Base-by-base conservation (phyloP, 2,888 invertebrate genomes). In the Cremastobaeus sp. region DNA sequence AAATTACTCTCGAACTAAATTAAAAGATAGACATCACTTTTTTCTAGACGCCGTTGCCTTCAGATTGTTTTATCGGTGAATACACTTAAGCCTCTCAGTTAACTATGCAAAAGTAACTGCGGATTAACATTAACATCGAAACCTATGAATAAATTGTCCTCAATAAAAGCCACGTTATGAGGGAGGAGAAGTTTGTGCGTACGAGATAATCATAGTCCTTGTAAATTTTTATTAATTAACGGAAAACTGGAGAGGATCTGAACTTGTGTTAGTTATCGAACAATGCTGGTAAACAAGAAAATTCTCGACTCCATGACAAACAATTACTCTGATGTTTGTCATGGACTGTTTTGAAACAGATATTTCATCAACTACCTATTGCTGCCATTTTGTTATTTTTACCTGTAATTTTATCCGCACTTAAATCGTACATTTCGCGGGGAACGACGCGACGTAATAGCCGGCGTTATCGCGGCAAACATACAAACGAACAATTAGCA, bases 11-110 rank as follows among this genome's bases (percentile, higher is more conserved):
- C 28, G 18, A 52, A 54, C 59, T 47, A 52, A 72, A 72, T 72
- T 72, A 72, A 72, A 72, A 65, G 71, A 72, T 72, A 72, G 47
- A 47, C 52, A 72, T 72, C 71, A 47, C 39, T 45, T 45, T 45
- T 55, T 55, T 32, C 57, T 14, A 37, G 32, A 32, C 43, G 39
- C 28, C 25, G 43, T 65, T 65, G 43, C 45, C 65, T 72, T 37
- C 34, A 57, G 30, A 71, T 65, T 65, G 52, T 72, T 65, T 72
- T 57, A 71, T 71, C 64, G 57, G 45, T 64, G 64, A 64, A 64
- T 57, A 50, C n/a, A n/a, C 35, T 37, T 39, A 59, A 39, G 50
- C 0, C 30, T 28, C 8, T 35, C 48, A 35, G 35, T 55, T 64
- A 52, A 52, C 30, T 47, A 65, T 72, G 65, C 65, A 59, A 45